Conservation (phyloP, 2,113 vertebrate species). For the Festucalex cinctus region DNA sequence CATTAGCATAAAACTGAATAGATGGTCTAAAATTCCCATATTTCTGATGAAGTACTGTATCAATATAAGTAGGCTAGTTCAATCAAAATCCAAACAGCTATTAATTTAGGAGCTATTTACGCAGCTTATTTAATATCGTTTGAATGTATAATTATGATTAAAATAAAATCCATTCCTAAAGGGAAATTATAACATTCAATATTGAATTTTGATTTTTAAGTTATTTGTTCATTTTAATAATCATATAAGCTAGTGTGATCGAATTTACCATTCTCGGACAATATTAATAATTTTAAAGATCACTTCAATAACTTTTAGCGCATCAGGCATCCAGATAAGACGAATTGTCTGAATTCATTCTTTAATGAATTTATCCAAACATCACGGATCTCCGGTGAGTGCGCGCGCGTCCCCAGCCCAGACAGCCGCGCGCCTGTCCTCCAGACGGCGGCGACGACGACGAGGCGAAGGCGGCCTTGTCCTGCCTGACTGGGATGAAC, state of each 20-base stretch:
- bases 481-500: constrained; percentile 51
- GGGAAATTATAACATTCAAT: too few relatives aligned
- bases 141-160: too few relatives aligned
- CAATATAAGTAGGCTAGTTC: too few relatives aligned
- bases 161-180: too few relatives aligned
- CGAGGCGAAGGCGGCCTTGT: constrained; percentile 44
- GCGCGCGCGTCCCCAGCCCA: constrained; percentile 49
- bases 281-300: not conserved
- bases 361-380: constrained; percentile 26
- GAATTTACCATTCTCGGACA: not conserved
- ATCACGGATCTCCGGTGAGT: constrained; percentile 24
- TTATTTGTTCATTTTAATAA: too few relatives aligned
- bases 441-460: constrained; percentile 39
- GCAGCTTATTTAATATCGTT: too few relatives aligned
- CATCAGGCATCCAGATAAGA: not conserved
- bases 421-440: constrained; percentile 58
- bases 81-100: too few relatives aligned
- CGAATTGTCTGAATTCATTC: not conserved
- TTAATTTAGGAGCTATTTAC: too few relatives aligned
- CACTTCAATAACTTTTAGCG: not conserved
- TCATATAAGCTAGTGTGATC: not conserved
- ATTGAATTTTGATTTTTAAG: too few relatives aligned
- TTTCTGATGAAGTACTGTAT: too few relatives aligned
- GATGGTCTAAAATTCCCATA: too few relatives aligned
- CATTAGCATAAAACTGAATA: too few relatives aligned